Percentiles rank a stretch among this genome's conserved stretches.
Evolutionary conservation across 2,888 invertebrate species (phyloP).

Genomic region (Athripsodes cinereus): DNA sequence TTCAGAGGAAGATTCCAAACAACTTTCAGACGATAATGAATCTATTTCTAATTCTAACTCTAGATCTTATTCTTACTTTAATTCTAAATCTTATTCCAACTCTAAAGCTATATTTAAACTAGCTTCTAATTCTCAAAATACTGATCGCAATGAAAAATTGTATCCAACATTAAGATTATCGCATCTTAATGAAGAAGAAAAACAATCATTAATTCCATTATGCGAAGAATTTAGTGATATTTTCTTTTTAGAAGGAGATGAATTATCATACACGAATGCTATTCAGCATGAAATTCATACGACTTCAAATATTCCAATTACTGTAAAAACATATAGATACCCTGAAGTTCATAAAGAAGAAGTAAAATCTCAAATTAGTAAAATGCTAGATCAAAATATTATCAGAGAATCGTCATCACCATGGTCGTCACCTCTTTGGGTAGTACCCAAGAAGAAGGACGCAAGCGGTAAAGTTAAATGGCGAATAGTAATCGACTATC

Average conservation of each 20-base stretch:
- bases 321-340: constrained; percentile 33
- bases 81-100: neutral
- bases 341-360: constrained; percentile 33
- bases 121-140: neutral
- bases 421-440: constrained; percentile 28
- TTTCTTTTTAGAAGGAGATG: constrained; percentile 5
- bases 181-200: constrained; percentile 6
- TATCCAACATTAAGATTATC: neutral
- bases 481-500: constrained; percentile 35
- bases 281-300: constrained; percentile 32
- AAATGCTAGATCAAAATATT: constrained; percentile 31
- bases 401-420: constrained; percentile 30
- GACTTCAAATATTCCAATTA: constrained; percentile 29
- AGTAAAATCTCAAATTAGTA: constrained; percentile 32
- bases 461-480: constrained; percentile 30
- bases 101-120: neutral
- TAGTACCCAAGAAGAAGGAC: constrained; percentile 32
- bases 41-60: neutral
- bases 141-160: neutral
- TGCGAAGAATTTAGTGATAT: constrained; percentile 4
- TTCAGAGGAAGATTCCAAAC: neutral
- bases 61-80: neutral
- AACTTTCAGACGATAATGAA: neutral
- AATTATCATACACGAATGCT: constrained; percentile 1
- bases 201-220: neutral